A percentile compares a stretch with the other conserved stretches of the same genome.
These are phyloP conservation scores for Apodemus speciosus DNA, from an alignment of 2,113 vertebrate genomes.

Conservation along the genomic window DNA sequence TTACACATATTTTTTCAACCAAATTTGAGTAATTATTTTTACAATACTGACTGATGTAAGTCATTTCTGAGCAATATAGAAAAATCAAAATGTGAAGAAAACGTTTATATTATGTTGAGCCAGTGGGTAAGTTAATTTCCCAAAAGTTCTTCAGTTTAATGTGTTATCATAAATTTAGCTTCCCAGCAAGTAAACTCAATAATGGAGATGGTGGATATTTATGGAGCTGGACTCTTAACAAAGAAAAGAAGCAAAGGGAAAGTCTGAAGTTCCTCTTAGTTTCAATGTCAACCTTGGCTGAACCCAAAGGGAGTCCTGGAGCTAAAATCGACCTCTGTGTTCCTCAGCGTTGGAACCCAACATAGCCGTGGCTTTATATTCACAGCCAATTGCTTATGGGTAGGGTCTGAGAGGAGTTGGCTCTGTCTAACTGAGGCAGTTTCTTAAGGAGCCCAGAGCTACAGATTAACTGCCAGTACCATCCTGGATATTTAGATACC, in stretches of 20 bases:
- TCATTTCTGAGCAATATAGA: constrained; percentile 67
- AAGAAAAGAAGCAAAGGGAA: neutral
- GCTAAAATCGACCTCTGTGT: neutral
- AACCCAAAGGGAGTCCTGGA: neutral
- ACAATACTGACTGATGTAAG: constrained; percentile 72
- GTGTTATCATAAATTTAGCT: neutral
- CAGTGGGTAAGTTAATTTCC: constrained; percentile 25
- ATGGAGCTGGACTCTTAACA: neutral
- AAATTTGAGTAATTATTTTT: constrained; percentile 78
- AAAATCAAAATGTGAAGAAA: constrained; percentile 43
- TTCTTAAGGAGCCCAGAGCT: neutral
- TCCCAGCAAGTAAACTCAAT: constrained; percentile 18
- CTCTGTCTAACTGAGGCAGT: neutral
- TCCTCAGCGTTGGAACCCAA: neutral
- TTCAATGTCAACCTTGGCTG: neutral
- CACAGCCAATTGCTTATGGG: neutral
- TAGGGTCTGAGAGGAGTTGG: neutral
- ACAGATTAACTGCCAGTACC: neutral
- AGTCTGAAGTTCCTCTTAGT: neutral
- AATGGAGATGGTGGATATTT: neutral
- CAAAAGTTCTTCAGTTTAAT: constrained; percentile 10
- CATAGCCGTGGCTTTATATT: neutral
- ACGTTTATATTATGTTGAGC: neutral
- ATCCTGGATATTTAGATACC: neutral
- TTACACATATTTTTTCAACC: constrained; percentile 74